Evolutionary conservation across 2,113 vertebrate species (phyloP).

Genomic region (Anarhynchus alexandrinus): DNA sequence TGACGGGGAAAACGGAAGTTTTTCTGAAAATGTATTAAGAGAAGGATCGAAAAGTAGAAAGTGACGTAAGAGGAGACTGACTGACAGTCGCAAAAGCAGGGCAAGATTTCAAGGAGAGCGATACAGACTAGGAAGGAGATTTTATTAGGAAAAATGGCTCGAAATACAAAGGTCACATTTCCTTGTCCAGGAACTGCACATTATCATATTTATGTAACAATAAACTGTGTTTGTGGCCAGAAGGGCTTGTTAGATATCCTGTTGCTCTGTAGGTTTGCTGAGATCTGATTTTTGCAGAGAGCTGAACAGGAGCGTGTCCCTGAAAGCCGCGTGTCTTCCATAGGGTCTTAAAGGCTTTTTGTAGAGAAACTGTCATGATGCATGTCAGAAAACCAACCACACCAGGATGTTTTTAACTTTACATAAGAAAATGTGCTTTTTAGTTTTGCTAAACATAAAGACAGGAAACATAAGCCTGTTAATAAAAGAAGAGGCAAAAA

Average conservation of each 20-base stretch:
- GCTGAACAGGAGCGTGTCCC: neutral
- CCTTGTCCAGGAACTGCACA: neutral
- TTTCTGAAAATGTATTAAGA: neutral
- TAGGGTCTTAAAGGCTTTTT: slow-evolving; percentile 2
- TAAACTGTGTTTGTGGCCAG: slow-evolving; percentile 30
- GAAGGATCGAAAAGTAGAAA: neutral
- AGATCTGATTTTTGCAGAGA: neutral
- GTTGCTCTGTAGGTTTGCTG: neutral
- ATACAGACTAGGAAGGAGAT: neutral
- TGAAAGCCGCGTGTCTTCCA: neutral
- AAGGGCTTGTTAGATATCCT: neutral
- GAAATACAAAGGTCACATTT: neutral
- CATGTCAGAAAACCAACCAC: slow-evolving; percentile 5
- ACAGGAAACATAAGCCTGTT: neutral
- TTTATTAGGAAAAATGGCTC: neutral
- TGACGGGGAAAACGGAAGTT: neutral
- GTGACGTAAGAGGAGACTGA: neutral
- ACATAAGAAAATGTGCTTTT: neutral
- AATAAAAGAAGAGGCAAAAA: neutral
- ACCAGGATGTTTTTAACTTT: slow-evolving; percentile 4
- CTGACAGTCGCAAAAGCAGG: neutral
- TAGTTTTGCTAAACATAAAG: neutral
- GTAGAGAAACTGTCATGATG: neutral
- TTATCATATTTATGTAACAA: slow-evolving; percentile 18
- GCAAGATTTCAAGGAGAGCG: neutral